Evolutionary conservation across 2,888 invertebrate species (phyloP).

Genomic region (Scaptomyza tumidula): DNA sequence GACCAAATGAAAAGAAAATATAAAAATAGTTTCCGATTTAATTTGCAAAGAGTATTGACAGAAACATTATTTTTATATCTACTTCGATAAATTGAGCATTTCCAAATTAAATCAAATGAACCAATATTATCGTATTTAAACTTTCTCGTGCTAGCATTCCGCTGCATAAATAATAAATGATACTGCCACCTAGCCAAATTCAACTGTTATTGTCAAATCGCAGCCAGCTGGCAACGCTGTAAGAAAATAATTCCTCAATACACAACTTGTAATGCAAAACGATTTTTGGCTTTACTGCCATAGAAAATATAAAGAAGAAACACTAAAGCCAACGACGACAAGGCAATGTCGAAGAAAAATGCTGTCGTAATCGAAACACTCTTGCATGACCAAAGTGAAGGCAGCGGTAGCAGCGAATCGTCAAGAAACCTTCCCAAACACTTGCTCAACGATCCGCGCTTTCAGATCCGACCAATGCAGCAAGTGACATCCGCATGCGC

Average conservation of each 20-base stretch:
- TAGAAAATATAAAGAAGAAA: neutral
- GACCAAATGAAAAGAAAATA: neutral
- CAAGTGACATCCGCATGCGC: conserved; percentile 85
- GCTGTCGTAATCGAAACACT: neutral
- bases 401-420: neutral
- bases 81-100: neutral
- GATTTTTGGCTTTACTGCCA: conserved; percentile 21
- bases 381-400: neutral
- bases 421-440: conserved; percentile 9
- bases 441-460: conserved; percentile 88
- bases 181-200: conserved; percentile 18
- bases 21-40: neutral
- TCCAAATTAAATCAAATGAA: neutral
- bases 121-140: neutral
- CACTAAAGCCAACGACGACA: conserved; percentile 7
- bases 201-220: conserved; percentile 9
- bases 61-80: neutral
- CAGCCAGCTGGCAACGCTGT: conserved; percentile 33
- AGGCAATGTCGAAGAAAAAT: conserved; percentile 49
- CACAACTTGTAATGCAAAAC: conserved; percentile 12
- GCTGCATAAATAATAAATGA: neutral
- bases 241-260: neutral
- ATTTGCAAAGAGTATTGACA: neutral
- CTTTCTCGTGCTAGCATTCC: neutral
- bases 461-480: conserved; percentile 86